A percentile compares a stretch with the other conserved stretches of the same genome.
Evolutionary conservation across 2,113 vertebrate genomes (phyloP).

Genomic region (Grammomys dolichurus): DNA sequence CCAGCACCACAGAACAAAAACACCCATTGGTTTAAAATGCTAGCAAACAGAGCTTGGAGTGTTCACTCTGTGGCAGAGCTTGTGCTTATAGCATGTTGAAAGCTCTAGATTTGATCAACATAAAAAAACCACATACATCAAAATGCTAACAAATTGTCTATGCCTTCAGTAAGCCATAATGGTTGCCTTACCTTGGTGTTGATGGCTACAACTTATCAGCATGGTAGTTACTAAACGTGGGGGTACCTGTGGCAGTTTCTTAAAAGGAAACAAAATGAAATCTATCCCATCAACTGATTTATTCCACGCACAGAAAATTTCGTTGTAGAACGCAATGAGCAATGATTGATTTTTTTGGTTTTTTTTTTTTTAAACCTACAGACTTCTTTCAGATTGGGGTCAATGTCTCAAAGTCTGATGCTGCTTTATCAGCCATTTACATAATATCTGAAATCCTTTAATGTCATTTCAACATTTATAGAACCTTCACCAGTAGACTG

Average conservation of each 20-base stretch:
- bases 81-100: neutral
- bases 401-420: neutral
- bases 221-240: neutral
- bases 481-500: neutral
- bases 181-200: neutral
- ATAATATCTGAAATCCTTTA: neutral
- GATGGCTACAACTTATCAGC: neutral
- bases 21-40: neutral
- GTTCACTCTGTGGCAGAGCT: neutral
- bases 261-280: neutral
- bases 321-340: neutral
- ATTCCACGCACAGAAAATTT: neutral
- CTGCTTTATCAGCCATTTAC: neutral
- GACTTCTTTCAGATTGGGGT: neutral
- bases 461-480: neutral
- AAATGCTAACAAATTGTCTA: neutral
- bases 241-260: neutral
- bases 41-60: neutral
- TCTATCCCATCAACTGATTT: neutral
- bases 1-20: neutral
- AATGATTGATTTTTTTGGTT: neutral
- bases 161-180: neutral
- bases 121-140: neutral
- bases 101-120: neutral
- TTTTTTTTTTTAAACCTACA: neutral